A percentile compares a stretch with the other conserved stretches of the same genome.
phyloP scores from a whole-genome alignment of 2,113 vertebrate genomes.

The Leptobrachium leishanense region DNA sequence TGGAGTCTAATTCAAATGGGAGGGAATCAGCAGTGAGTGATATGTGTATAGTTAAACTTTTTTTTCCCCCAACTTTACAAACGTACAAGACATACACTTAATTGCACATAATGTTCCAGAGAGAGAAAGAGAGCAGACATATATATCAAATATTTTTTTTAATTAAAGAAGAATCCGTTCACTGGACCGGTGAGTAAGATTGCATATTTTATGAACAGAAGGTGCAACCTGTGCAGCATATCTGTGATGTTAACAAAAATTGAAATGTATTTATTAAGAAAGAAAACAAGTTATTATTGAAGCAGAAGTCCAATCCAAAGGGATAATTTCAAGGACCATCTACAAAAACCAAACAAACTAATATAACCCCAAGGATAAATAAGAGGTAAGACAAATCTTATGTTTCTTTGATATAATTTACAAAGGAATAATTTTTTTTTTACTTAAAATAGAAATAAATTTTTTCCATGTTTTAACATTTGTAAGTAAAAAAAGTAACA shows the following conservation, averaged over 20 bases:
- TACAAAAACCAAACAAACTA: not conserved
- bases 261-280: not conserved
- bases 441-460: too few species aligned
- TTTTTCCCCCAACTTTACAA: not conserved
- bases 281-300: not conserved
- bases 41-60: slow-evolving; percentile 10
- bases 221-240: too few species aligned
- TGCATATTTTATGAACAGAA: not conserved
- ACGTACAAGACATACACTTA: not conserved
- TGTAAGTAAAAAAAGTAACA: too few species aligned
- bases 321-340: not conserved
- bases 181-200: not conserved
- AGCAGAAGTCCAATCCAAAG: not conserved
- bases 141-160: not conserved
- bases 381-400: slow-evolving; percentile 6
- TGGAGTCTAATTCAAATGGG: slow-evolving; percentile 41
- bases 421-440: too few species aligned
- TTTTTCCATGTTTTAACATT: too few species aligned
- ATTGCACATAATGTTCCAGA: not conserved
- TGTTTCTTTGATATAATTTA: too few species aligned
- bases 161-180: not conserved
- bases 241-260: too few species aligned
- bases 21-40: slow-evolving; percentile 40
- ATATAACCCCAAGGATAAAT: not conserved
- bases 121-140: not conserved